These are phyloP conservation scores for Callionymus lyra DNA, from an alignment of 2,113 vertebrate species.

Conservation along the genomic window DNA sequence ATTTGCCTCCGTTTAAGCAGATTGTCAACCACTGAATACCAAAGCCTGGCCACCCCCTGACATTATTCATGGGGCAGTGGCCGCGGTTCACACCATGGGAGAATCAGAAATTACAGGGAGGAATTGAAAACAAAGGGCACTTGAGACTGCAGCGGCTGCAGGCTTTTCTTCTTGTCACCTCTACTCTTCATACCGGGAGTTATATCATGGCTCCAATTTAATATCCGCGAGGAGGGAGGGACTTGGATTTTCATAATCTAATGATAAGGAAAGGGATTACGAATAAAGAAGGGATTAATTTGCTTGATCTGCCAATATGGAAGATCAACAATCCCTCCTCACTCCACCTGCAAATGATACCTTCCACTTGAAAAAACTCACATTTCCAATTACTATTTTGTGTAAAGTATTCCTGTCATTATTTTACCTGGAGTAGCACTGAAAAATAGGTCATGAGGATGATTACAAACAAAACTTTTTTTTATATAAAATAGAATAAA, in stretches of 20 bases:
- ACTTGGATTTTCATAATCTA: slow-evolving; percentile 74
- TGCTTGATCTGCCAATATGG: slow-evolving; percentile 72
- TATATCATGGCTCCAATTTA: slow-evolving; percentile 72
- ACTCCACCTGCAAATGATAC: slow-evolving; percentile 64
- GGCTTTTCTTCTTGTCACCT: slow-evolving; percentile 26
- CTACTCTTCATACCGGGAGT: slow-evolving; percentile 59
- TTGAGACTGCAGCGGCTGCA: slow-evolving; percentile 38
- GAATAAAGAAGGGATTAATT: slow-evolving; percentile 78
- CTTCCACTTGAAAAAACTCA: slow-evolving; percentile 41
- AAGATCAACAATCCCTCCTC: slow-evolving; percentile 57
- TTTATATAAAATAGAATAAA: too few relatives aligned
- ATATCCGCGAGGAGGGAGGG: slow-evolving; percentile 67
- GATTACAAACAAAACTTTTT: too few relatives aligned
- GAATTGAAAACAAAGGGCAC: slow-evolving; percentile 61
- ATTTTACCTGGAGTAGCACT: too few relatives aligned
- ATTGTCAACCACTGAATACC: slow-evolving; percentile 59
- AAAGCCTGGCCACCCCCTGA: slow-evolving; percentile 36
- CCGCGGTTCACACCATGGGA: slow-evolving; percentile 19
- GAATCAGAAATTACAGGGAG: slow-evolving; percentile 56
- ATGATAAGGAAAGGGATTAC: slow-evolving; percentile 73
- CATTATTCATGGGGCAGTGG: slow-evolving; percentile 48
- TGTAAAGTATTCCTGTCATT: too few relatives aligned
- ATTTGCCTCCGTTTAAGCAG: slow-evolving; percentile 59
- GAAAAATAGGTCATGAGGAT: too few relatives aligned
- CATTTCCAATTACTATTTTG: too few relatives aligned